Conservation (phyloP, 2,797 vertebrate genomes). For the Molossus alvarezi region DNA sequence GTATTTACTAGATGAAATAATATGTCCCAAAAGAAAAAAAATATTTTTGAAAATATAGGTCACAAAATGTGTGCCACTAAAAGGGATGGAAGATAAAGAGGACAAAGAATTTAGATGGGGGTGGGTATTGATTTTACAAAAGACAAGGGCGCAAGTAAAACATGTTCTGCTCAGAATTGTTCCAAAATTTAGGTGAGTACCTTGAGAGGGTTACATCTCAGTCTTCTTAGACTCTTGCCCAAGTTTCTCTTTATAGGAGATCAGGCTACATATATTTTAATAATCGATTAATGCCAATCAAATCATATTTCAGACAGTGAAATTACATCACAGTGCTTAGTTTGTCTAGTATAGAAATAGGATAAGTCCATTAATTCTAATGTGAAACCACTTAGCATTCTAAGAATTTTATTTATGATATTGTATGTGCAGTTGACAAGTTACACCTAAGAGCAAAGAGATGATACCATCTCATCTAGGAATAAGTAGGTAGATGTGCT, state of each 20-base stretch:
- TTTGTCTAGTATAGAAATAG: conserved; percentile 18
- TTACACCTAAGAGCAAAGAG: background rate
- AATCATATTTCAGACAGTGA: conserved; percentile 56
- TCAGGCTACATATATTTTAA: conserved; percentile 27
- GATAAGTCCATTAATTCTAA: conserved; percentile 44
- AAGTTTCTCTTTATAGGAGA: conserved; percentile 20
- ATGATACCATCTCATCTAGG: conserved; percentile 1
- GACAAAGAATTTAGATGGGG: background rate
- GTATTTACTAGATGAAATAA: background rate
- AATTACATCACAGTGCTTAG: background rate
- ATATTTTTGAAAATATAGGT: conserved; percentile 2
- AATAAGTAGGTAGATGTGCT: background rate
- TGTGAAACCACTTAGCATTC: conserved; percentile 23
- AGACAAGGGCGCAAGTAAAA: background rate
- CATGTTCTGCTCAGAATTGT: background rate
- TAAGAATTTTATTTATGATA: conserved; percentile 62
- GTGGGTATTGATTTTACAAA: background rate
- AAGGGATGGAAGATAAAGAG: background rate
- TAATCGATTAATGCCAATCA: conserved; percentile 41
- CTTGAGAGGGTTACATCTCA: background rate
- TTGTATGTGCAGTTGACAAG: background rate
- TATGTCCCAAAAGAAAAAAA: background rate
- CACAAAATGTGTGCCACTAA: background rate
- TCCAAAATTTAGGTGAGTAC: background rate
- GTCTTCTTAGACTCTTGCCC: background rate